A percentile compares a stretch with the other conserved stretches of the same genome.
These are phyloP conservation scores for Hypocryptadius cinnamomeus DNA, from an alignment of 2,113 vertebrate species.

Conservation along the genomic window DNA sequence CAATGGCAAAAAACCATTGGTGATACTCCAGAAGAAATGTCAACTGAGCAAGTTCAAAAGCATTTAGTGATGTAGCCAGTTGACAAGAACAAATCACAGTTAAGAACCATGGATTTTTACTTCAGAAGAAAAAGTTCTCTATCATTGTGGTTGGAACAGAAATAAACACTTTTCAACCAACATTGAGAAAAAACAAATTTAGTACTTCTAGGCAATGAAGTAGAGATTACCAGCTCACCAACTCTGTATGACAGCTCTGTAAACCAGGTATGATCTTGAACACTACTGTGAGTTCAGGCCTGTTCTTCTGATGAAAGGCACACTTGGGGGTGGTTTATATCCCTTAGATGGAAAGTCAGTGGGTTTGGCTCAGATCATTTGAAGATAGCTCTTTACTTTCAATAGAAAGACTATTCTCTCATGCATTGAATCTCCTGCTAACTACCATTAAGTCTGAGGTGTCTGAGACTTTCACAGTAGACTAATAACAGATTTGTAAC, in stretches of 20 bases:
- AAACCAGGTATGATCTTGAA: not conserved
- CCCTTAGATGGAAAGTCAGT: not conserved
- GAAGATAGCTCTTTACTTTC: not conserved
- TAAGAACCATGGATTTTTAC: not conserved
- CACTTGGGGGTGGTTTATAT: not conserved
- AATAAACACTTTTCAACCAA: not conserved
- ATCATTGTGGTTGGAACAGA: not conserved
- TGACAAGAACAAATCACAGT: not conserved
- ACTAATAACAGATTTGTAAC: not conserved
- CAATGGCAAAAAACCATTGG: fast-evolving
- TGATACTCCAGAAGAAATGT: not conserved
- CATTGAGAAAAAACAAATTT: not conserved
- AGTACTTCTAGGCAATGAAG: not conserved
- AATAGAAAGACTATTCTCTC: not conserved
- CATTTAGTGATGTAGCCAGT: not conserved
- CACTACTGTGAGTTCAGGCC: not conserved
- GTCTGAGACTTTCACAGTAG: not conserved
- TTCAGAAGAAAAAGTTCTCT: not conserved
- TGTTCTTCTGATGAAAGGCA: not conserved
- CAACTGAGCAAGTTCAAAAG: not conserved
- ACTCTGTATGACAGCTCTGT: not conserved
- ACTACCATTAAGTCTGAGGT: not conserved
- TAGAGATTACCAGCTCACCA: not conserved
- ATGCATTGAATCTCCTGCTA: not conserved
- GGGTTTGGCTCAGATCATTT: not conserved